A percentile compares a stretch with the other conserved stretches of the same genome.
These are phyloP conservation scores for Chionodraco myersi DNA, from an alignment of 2,113 vertebrate genomes.

Conservation along the genomic window DNA sequence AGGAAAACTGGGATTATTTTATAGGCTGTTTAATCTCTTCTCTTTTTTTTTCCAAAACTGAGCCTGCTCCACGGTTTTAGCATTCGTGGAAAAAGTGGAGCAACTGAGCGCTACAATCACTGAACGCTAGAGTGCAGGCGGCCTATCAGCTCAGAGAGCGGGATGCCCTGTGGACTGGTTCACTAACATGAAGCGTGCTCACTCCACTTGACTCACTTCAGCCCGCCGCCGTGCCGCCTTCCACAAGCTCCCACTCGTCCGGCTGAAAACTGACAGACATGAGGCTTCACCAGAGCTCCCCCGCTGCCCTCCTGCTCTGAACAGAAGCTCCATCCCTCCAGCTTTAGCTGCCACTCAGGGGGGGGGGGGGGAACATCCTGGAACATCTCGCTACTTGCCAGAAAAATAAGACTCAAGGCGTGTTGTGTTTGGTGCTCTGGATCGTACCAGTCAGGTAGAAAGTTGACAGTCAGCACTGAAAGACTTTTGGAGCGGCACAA, in stretches of 20 bases:
- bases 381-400: slow-evolving; percentile 51
- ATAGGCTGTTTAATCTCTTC: slow-evolving; percentile 75
- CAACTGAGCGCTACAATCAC: slow-evolving; percentile 74
- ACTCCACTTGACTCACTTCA: slow-evolving; percentile 79
- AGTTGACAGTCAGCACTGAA: slow-evolving; percentile 19
- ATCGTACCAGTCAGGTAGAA: slow-evolving; percentile 41
- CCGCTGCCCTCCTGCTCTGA: slow-evolving; percentile 46
- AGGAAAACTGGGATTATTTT: slow-evolving; percentile 80
- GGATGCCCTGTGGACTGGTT: slow-evolving; percentile 81
- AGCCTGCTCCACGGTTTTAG: slow-evolving; percentile 71
- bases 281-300: slow-evolving; percentile 65
- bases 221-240: slow-evolving; percentile 62
- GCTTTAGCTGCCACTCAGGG: slow-evolving; percentile 56
- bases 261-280: slow-evolving; percentile 58
- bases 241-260: slow-evolving; percentile 64
- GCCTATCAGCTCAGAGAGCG: slow-evolving; percentile 79
- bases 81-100: slow-evolving; percentile 78
- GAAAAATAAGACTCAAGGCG: slow-evolving; percentile 38
- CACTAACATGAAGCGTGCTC: slow-evolving; percentile 74
- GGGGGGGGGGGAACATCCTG: slow-evolving; percentile 12
- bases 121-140: slow-evolving; percentile 76
- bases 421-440: slow-evolving; percentile 44
- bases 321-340: slow-evolving; percentile 55
- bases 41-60: slow-evolving; percentile 58
- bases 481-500: slow-evolving; percentile 44